Evolutionary conservation across 2,888 invertebrate genomes (phyloP).

Genomic region (Quadroppia sp.): DNA sequence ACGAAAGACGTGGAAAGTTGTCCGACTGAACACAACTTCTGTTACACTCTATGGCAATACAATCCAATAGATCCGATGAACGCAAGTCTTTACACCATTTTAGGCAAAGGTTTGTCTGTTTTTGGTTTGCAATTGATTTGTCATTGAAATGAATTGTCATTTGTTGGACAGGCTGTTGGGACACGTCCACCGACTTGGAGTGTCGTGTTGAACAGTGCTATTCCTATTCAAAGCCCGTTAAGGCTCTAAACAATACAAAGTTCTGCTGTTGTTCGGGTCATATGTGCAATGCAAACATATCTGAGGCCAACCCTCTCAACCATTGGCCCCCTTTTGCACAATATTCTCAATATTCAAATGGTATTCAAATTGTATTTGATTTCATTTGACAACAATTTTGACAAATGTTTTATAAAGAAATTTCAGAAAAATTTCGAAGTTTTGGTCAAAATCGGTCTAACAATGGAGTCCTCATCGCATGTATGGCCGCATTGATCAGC

Average conservation of each 20-base stretch:
- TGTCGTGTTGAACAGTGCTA: constrained; percentile 31
- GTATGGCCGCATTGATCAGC: no score
- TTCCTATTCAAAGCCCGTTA: constrained; percentile 53
- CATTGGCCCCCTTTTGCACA: no score
- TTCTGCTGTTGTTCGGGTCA: constrained; percentile 79
- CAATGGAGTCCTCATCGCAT: no score
- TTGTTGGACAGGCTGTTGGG: constrained; percentile 33
- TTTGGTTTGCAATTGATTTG: background rate
- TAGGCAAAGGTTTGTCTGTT: constrained; percentile 9
- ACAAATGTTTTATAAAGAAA: no score
- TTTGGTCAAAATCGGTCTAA: no score
- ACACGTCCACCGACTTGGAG: constrained; percentile 8
- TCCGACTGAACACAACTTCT: background rate
- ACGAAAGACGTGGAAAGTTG: background rate
- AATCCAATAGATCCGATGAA: constrained; percentile 23
- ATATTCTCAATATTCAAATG: no score
- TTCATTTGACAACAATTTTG: no score
- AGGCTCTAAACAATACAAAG: constrained; percentile 62
- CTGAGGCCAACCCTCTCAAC: constrained; percentile 20
- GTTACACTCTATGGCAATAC: constrained; percentile 13
- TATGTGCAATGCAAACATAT: constrained; percentile 70
- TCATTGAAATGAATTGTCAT: background rate
- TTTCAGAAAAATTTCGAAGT: no score
- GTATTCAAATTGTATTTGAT: background rate
- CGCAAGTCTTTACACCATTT: constrained; percentile 15